These are phyloP conservation scores for Oreochromis spilurus DNA, from an alignment of 2,113 vertebrate genomes.

Conservation along the genomic window DNA sequence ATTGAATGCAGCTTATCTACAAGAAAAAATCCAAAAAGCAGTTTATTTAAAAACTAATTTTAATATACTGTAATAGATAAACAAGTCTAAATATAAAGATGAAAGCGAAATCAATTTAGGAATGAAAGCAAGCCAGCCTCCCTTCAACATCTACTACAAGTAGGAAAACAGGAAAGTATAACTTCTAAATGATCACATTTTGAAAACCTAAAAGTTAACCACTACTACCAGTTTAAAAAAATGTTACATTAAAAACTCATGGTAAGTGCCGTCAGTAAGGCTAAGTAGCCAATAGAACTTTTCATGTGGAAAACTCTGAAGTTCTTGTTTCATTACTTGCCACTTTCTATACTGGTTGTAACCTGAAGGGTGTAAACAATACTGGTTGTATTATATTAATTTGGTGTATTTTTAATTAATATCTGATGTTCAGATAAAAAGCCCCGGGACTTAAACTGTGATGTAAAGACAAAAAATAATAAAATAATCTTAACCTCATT, in stretches of 20 bases:
- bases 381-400: background rate
- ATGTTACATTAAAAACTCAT: background rate
- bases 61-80: background rate
- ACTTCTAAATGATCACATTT: background rate
- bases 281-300: accelerated
- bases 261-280: background rate
- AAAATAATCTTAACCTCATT: background rate
- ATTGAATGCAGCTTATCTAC: background rate
- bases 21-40: background rate
- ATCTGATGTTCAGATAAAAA: background rate
- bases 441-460: background rate
- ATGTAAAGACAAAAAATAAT: background rate
- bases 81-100: background rate
- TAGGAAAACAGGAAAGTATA: background rate
- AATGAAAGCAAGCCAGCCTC: background rate
- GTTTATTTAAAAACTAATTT: accelerated
- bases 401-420: background rate
- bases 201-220: background rate
- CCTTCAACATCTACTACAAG: background rate
- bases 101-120: background rate
- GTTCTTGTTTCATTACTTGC: background rate
- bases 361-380: background rate
- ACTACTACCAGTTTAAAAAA: background rate
- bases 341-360: background rate
- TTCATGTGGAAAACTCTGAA: background rate